phyloP scores from a whole-genome alignment of 2,113 vertebrate genomes.

The Progne subis region DNA sequence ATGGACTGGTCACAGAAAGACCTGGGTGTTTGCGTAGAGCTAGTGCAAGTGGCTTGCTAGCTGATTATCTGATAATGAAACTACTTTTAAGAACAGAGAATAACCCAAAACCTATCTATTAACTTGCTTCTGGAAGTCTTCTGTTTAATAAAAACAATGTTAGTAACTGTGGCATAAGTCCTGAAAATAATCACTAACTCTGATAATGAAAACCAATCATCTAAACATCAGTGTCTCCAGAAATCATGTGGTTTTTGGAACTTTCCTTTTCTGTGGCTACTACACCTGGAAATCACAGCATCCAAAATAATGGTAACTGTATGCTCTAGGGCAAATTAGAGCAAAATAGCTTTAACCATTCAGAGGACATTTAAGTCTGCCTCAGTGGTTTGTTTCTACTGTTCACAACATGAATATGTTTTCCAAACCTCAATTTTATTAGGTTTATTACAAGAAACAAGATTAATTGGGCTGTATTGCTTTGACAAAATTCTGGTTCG shows the following conservation, averaged over 20 bases:
- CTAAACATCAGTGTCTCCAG: not conserved
- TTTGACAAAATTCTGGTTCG: slow-evolving; percentile 3
- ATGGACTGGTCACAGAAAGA: not conserved
- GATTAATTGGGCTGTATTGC: not conserved
- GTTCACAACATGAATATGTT: not conserved
- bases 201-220: not conserved
- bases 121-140: not conserved
- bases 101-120: not conserved
- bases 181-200: slow-evolving; percentile 4
- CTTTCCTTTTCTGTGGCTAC: not conserved
- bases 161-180: not conserved
- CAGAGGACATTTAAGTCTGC: not conserved
- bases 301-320: not conserved
- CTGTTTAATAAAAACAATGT: slow-evolving; percentile 3
- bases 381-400: slow-evolving; percentile 9
- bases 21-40: rapidly evolving
- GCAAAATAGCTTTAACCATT: slow-evolving; percentile 5
- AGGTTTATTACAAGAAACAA: slow-evolving; percentile 34
- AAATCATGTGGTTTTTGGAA: slow-evolving; percentile 24
- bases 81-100: not conserved
- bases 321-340: not conserved
- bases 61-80: not conserved
- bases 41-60: not conserved
- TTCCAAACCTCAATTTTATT: slow-evolving; percentile 27
- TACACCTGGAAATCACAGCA: slow-evolving; percentile 6